Evolutionary conservation across 2,113 vertebrate genomes (phyloP), one percentile per base, ranked within the genome.

Genomic region (Colius striatus): DNA sequence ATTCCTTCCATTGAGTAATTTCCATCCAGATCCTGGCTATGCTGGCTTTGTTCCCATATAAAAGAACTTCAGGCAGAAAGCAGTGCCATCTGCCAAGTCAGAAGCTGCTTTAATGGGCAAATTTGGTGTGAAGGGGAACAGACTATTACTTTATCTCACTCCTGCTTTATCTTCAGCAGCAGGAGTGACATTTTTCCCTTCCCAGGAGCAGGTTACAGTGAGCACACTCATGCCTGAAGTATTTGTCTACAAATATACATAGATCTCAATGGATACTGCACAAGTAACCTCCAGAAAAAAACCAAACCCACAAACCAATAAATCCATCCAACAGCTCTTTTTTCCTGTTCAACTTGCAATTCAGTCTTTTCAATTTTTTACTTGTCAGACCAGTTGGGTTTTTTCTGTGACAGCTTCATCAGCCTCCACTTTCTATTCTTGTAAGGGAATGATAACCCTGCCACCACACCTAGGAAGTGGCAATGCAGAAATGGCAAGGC

Each of bases 1-100:
- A 92, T 89, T 94, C 92, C 94, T 92, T 92, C 93, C 76, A 91
- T 58, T 95, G 90, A 94, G 68, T 87, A 95, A 93, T 68, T 94
- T 89, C 76, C 80, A 72, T 58, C 92, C 93, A 92, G 76, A 93
- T 47, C 67, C 90, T 89, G 94, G 80, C 94, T 91, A 85, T 75
- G 87, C 77, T 95, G 85, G 71, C 91, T 95, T 61, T 94, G 60
- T 57, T 96, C 90, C 94, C 79, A 67, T 50, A 54, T 75, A 53
- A 87, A 92, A 92, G 63, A 91, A 94, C 94, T 89, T 70, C 76
- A 87, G 84, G 96, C 89, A 97, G 91, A 94, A 84, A 92, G 67
- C 76, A 82, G 30, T 62, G 48, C 82, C 93, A 96, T 95, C 96
- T 95, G 92, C 92, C 89, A 96, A 95, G 88, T 79, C 82, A 94